Evolutionary conservation across 2,888 invertebrate genomes (phyloP).

Genomic region (Netelia inedita): DNA sequence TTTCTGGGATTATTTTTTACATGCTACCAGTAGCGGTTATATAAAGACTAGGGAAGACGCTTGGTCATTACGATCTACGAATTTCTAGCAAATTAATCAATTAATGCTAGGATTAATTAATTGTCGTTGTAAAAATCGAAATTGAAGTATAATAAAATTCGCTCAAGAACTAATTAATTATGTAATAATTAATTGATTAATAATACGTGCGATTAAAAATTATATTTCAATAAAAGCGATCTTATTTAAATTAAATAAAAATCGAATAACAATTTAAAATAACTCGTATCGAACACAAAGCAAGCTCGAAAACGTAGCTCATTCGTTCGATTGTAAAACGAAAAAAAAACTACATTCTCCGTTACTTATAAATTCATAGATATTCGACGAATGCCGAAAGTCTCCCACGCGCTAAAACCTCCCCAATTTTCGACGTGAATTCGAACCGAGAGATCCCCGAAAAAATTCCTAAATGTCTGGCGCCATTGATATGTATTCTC

Average conservation of each 20-base stretch:
- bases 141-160: too few species aligned
- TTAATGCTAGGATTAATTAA: not conserved
- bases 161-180: too few species aligned
- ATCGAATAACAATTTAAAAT: too few species aligned
- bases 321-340: too few species aligned
- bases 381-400: not conserved
- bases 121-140: not conserved
- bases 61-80: not conserved
- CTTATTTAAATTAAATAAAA: too few species aligned
- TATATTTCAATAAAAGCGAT: too few species aligned
- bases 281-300: too few species aligned
- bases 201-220: too few species aligned
- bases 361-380: not conserved
- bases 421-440: conserved; percentile 21
- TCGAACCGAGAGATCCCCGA: conserved; percentile 27
- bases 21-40: conserved; percentile 34
- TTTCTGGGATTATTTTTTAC: conserved; percentile 5
- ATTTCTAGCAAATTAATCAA: not conserved
- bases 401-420: conserved; percentile 57
- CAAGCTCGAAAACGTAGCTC: too few species aligned
- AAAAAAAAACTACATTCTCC: not conserved
- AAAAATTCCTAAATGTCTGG: conserved; percentile 63
- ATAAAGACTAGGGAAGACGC: conserved; percentile 5
- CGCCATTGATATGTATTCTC: conserved; percentile 46
- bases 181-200: too few species aligned